Conservation (phyloP, 2,888 invertebrate genomes). For the Hypselothyrea guttata region DNA sequence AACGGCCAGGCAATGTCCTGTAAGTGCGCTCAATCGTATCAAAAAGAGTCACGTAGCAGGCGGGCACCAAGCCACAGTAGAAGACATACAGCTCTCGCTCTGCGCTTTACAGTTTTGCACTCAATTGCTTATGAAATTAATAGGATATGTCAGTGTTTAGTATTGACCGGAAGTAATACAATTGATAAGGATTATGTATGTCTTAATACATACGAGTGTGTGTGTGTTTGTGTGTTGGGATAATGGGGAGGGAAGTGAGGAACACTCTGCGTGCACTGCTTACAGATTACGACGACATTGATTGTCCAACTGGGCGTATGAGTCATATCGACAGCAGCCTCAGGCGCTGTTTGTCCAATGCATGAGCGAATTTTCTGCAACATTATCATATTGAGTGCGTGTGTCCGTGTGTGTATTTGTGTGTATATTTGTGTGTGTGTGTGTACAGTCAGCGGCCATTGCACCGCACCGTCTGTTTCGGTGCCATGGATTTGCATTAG, state of each 20-base stretch:
- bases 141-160: slow-evolving; percentile 77
- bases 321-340: slow-evolving; percentile 65
- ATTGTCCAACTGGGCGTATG: slow-evolving; percentile 73
- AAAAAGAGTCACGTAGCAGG: slow-evolving; percentile 70
- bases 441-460: neutral
- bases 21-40: slow-evolving; percentile 68
- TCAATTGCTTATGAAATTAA: slow-evolving; percentile 78
- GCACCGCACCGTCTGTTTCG: neutral
- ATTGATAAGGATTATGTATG: slow-evolving; percentile 76
- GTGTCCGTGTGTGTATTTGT: slow-evolving; percentile 1
- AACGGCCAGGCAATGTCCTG: slow-evolving; percentile 52
- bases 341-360: slow-evolving; percentile 18
- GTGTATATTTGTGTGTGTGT: neutral
- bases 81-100: slow-evolving; percentile 23
- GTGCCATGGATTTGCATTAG: slow-evolving; percentile 6
- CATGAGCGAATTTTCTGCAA: slow-evolving; percentile 25
- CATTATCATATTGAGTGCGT: slow-evolving; percentile 56
- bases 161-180: slow-evolving; percentile 78
- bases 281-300: slow-evolving; percentile 54
- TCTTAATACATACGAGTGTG: slow-evolving; percentile 14
- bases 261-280: slow-evolving; percentile 46
- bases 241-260: too few relatives aligned
- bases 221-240: slow-evolving; percentile 17
- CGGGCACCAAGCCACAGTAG: slow-evolving; percentile 24
- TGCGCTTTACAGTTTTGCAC: slow-evolving; percentile 76